phyloP scores from a whole-genome alignment of 2,888 invertebrate genomes.

The Melolontha melolontha region DNA sequence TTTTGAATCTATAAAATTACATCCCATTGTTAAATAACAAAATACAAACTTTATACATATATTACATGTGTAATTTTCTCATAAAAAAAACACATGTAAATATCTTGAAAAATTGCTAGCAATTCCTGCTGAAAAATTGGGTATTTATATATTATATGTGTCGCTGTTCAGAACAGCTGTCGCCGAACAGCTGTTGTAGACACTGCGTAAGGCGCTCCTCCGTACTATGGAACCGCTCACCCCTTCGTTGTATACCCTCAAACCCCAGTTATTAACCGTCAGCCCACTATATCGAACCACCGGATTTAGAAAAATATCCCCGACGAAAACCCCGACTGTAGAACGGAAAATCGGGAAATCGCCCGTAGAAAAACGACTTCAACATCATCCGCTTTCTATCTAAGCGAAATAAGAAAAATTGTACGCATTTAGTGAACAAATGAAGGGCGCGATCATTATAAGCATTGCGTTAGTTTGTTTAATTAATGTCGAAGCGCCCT shows the following conservation, averaged over 20 bases:
- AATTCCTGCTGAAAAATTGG: slow-evolving; percentile 47
- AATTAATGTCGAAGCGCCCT: slow-evolving; percentile 54
- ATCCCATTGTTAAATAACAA: background rate
- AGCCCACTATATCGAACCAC: slow-evolving; percentile 52
- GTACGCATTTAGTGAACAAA: slow-evolving; percentile 24
- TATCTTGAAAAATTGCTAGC: slow-evolving; percentile 28
- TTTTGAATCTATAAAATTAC: too few species aligned
- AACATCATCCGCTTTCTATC: slow-evolving; percentile 7
- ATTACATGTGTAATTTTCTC: slow-evolving; percentile 5
- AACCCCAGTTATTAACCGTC: slow-evolving; percentile 54
- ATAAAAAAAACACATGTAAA: slow-evolving; percentile 30
- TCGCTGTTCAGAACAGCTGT: slow-evolving; percentile 55
- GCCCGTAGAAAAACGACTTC: slow-evolving; percentile 29
- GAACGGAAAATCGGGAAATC: slow-evolving; percentile 21
- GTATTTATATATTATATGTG: slow-evolving; percentile 52
- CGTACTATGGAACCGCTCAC: slow-evolving; percentile 39
- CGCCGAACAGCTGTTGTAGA: slow-evolving; percentile 55
- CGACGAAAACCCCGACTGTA: slow-evolving; percentile 27
- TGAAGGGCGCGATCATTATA: slow-evolving; percentile 38
- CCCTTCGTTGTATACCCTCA: slow-evolving; percentile 46
- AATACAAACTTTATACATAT: background rate
- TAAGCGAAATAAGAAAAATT: slow-evolving; percentile 20
- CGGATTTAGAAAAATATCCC: slow-evolving; percentile 47
- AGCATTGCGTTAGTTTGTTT: slow-evolving; percentile 51
- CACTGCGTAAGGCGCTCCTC: slow-evolving; percentile 51